These are phyloP conservation scores for Brevimyrus niger DNA, from an alignment of 2,113 vertebrate genomes.

Conservation along the genomic window DNA sequence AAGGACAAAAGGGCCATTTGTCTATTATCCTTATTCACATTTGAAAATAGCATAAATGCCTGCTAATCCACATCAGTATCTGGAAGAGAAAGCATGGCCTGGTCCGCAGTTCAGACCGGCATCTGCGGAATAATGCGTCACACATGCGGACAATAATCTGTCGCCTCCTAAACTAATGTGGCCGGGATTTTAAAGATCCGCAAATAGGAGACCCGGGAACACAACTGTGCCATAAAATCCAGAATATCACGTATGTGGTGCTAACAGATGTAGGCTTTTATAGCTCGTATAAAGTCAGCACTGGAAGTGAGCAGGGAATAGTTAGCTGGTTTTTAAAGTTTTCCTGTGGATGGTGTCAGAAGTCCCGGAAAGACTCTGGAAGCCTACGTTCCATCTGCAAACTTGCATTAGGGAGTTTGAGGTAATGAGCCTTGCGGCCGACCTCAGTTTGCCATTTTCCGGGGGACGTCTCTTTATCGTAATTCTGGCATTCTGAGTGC, in stretches of 20 bases:
- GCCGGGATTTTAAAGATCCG: not conserved
- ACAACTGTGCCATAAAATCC: not conserved
- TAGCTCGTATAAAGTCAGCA: not conserved
- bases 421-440: not conserved
- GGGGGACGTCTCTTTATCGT: not conserved
- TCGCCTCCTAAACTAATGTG: not conserved
- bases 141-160: not conserved
- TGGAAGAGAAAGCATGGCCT: not conserved
- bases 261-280: not conserved
- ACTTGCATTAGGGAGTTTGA: not conserved
- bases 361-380: not conserved
- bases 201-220: not conserved
- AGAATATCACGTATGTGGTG: not conserved
- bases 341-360: not conserved
- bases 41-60: not conserved
- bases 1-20: not conserved
- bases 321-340: not conserved
- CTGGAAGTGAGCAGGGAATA: not conserved
- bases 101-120: not conserved
- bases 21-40: not conserved
- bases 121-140: not conserved
- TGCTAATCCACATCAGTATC: not conserved
- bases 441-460: not conserved
- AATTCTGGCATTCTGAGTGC: not conserved
- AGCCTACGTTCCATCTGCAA: not conserved